Evolutionary conservation across 2,888 invertebrate species (phyloP), one percentile per base, ranked within the genome.

Genomic region (Rhingia campestris): DNA sequence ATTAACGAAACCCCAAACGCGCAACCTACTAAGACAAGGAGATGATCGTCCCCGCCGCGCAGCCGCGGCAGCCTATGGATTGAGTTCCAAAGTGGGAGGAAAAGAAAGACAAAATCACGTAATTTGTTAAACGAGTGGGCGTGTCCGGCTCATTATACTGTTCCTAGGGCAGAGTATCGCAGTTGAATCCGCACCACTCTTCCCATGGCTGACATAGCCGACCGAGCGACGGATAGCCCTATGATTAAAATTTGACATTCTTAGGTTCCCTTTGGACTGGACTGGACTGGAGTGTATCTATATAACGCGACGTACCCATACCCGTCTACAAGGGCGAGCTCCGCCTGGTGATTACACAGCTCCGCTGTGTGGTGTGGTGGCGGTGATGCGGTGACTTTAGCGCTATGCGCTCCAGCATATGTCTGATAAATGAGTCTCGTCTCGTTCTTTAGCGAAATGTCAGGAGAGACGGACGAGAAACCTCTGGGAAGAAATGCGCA

Each of bases 191-290:
- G 7, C 35, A 41, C 35, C 47, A 14, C 10, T 54, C 54, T 70
- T 61, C 61, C 30, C 53, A 61, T 72, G 70, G 14, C 10, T 37
- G 30, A 14, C 35, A 35, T 53, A 39, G 7, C 45, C 14, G 49
- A 63, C 37, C 39, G 35, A 69, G 59, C 35, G 22, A 74, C 70
- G 54, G 53, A 69, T 61, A 67, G 80, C 66, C 85, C 85, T 81
- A 73, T 85, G 85, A 85, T 85, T 85, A 85, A 85, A 85, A 85
- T 81, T 81, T 85, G 85, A 85, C 85, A 85, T 85, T 85, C 81
- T 81, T 61, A 61, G 64, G 66, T 73, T 73, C 54, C 39, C 41
- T 64, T 73, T 47, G 4, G 64, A 45, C n/a, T 12, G 41, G 58
- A 51, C 45, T 39, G 33, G 12, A 2, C 14, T 37, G 30, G n/a